Conservation (phyloP, 1,140 invertebrate species). For the Neomicropteryx cornuta region DNA sequence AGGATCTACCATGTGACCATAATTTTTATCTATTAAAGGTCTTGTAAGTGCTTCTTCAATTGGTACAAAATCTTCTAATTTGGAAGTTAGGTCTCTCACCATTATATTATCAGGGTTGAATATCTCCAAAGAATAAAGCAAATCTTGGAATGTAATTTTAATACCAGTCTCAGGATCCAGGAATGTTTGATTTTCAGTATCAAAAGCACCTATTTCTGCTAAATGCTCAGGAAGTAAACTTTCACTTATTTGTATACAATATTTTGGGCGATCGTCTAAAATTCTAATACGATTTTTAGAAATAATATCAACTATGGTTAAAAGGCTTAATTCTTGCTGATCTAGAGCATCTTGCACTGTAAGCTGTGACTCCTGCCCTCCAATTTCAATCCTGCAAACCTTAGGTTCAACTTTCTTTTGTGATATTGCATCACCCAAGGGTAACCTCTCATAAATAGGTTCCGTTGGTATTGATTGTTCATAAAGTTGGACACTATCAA, state of each 20-base stretch:
- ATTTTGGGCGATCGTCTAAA: slow-evolving; percentile 25
- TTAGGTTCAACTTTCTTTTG: slow-evolving; percentile 62
- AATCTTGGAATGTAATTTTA: slow-evolving; percentile 63
- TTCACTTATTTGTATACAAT: slow-evolving; percentile 34
- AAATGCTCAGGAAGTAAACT: slow-evolving; percentile 53
- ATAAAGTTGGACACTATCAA: neutral
- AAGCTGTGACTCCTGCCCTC: slow-evolving; percentile 42
- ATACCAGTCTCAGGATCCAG: slow-evolving; percentile 64
- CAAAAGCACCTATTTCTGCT: slow-evolving; percentile 60
- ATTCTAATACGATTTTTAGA: slow-evolving; percentile 35
- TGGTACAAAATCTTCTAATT: slow-evolving; percentile 53
- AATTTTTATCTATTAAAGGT: slow-evolving; percentile 61
- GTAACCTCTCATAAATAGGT: slow-evolving; percentile 32
- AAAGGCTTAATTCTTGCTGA: slow-evolving; percentile 50
- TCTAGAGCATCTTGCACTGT: slow-evolving; percentile 52
- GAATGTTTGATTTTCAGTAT: slow-evolving; percentile 62
- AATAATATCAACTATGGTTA: slow-evolving; percentile 49
- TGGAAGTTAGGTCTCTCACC: slow-evolving; percentile 64
- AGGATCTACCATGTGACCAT: slow-evolving; percentile 73
- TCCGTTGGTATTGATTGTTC: slow-evolving; percentile 1
- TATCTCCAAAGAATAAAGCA: slow-evolving; percentile 61
- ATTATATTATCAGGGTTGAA: slow-evolving; percentile 65
- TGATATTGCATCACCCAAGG: slow-evolving; percentile 59
- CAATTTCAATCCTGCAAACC: slow-evolving; percentile 51
- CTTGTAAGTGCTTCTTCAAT: slow-evolving; percentile 63